Conservation (phyloP, 1,140 invertebrate species). For the Probaryconus sp. region DNA sequence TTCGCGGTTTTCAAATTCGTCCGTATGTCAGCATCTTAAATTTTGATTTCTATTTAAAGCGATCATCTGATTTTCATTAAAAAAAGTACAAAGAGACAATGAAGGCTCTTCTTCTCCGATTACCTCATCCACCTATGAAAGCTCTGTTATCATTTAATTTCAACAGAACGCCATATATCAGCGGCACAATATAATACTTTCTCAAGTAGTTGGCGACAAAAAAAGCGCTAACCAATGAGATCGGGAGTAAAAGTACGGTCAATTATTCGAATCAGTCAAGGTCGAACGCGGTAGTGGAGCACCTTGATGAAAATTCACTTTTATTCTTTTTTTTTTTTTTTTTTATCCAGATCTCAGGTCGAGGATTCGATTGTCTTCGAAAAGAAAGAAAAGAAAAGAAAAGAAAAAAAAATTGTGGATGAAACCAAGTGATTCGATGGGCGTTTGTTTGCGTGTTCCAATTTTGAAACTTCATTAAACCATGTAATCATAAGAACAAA, state of each 20-base stretch:
- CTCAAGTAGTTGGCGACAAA: conserved; percentile 8
- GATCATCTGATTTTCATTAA: too few relatives aligned
- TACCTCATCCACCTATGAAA: conserved; percentile 23
- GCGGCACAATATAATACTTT: conserved; percentile 41
- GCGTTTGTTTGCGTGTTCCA: too few relatives aligned
- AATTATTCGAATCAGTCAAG: conserved; percentile 54
- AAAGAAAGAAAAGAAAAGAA: too few relatives aligned
- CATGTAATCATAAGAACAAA: too few relatives aligned
- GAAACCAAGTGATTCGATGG: too few relatives aligned
- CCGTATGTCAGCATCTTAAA: too few relatives aligned
- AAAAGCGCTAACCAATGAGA: conserved; percentile 17
- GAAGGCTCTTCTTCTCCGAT: not conserved
- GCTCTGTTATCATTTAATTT: conserved; percentile 46
- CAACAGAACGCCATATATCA: conserved; percentile 17
- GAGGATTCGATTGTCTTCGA: too few relatives aligned
- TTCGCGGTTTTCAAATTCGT: too few relatives aligned
- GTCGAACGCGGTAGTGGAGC: conserved; percentile 32
- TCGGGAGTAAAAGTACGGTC: conserved; percentile 51
- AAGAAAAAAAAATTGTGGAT: too few relatives aligned
- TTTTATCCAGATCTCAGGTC: conserved; percentile 22
- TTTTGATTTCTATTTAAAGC: too few relatives aligned
- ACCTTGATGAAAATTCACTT: conserved; percentile 44
- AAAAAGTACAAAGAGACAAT: not conserved
- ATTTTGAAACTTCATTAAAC: too few relatives aligned
- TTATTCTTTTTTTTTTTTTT: conserved; percentile 36